Base-by-base conservation (phyloP, 2,113 vertebrate species). In the Scomber japonicus region DNA sequence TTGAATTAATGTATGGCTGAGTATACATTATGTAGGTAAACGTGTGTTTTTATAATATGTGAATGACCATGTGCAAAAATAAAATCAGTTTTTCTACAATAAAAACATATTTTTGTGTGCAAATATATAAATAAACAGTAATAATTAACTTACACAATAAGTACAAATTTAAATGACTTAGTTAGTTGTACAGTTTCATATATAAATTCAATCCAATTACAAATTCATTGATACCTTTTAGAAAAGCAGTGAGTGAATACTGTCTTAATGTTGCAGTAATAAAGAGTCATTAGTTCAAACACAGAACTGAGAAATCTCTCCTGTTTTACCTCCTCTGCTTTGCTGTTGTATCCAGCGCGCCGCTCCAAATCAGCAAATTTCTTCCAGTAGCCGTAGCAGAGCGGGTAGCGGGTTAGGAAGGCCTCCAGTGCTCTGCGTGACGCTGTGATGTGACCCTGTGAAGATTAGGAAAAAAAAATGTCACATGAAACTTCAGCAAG, bases 381-480 rank as follows among this genome's bases (percentile, higher is more conserved):
- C 72, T 96, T 97, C 97, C 97, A 97, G 87, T 97, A 97, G 54
- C 96, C 96, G 0, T 97, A 97, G 81, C 96, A 97, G 19, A 97
- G 95, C 0, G 96, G 96, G 64, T 96, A 97, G 4, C 91, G 93
- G 1, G 45, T 7, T 9, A 97, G 95, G 65, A 97, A 97, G 15
- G 93, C 95, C 16, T 91, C 93, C 3, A 96, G 94, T 0, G 96
- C 93, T 53, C 90, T 94, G 31, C 94, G 95, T 11, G 94, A 95
- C 0, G 95, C 94, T 0, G 69, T 84, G 11, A 95, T 69, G 66
- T 97, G 93, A 75, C 95, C 93, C 96, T 97, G 69, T 48, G 46
- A 0, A 14, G 27, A 12, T 11, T 50, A 80, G 44, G 69, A 16
- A 35, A 50, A 5, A 64, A 51, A 8, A 48, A n/a, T 62, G 51